Evolutionary conservation across 2,113 vertebrate genomes (phyloP).

Genomic region (Brachyistius frenatus): DNA sequence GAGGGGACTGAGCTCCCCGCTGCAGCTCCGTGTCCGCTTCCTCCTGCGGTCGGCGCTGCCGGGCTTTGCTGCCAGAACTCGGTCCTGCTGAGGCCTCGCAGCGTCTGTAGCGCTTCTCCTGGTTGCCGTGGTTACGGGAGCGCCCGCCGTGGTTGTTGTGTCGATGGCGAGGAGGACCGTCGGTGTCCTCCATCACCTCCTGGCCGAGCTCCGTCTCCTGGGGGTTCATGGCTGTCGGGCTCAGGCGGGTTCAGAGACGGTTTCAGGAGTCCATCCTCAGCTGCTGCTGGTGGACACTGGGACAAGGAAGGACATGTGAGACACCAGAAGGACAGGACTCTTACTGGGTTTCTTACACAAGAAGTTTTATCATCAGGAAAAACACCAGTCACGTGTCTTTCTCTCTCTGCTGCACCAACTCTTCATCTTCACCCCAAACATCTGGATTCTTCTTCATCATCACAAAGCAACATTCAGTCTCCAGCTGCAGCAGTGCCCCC

Average conservation of each 20-base stretch:
- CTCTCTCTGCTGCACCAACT: no score
- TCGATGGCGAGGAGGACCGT: conserved; percentile 67
- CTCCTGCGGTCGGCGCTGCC: conserved; percentile 49
- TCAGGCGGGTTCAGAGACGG: background rate
- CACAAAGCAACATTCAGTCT: no score
- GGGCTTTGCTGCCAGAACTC: conserved; percentile 13
- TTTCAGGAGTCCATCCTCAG: conserved; percentile 85
- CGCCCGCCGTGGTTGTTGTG: conserved; percentile 63
- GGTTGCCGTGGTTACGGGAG: conserved; percentile 69
- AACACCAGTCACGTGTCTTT: no score
- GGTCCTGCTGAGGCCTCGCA: conserved; percentile 63
- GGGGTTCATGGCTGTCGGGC: conserved; percentile 88
- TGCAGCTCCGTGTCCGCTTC: conserved; percentile 73
- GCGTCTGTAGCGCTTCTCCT: conserved; percentile 70
- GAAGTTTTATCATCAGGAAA: no score
- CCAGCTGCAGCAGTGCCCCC: no score
- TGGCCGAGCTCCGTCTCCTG: conserved; percentile 85
- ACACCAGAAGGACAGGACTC: no score
- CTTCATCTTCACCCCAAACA: no score
- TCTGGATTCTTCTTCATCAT: no score
- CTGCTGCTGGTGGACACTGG: conserved; percentile 34
- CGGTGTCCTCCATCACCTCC: conserved; percentile 88
- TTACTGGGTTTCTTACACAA: no score
- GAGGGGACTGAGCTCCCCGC: conserved; percentile 55
- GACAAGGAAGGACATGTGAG: background rate